Base-by-base conservation (phyloP, 2,888 invertebrate genomes). In the Andrena bucephala region DNA sequence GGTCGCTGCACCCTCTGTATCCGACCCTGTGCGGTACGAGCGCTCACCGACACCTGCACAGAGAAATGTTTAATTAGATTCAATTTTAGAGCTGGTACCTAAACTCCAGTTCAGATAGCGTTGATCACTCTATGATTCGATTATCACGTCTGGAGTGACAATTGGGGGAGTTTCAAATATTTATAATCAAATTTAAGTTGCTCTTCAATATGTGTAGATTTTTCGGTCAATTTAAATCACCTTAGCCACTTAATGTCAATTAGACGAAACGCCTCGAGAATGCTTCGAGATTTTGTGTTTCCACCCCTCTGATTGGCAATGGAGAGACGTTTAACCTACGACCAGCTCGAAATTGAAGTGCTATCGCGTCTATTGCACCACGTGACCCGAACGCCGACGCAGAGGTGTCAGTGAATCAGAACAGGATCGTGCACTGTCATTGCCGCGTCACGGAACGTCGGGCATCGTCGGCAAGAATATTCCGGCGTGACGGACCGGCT, bases 11-110 rank as follows among this genome's bases (percentile, higher is more conserved):
- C 95, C 95, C 89, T 95, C 95, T 52, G 96, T 96, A 78, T 97
- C 97, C 65, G 95, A 95, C 89, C 97, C 97, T 2, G 97, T 97
- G 71, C 97, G 96, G 90, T 97, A 97, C 75, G 96, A 96, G 79
- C 97, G 96, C 88, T 97, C 96, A 86, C 87, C 92, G 20, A 96
- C 96, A 94, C 95, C 88, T 88, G 70, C 29, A 62, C 48, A 52
- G 20, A n/a, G 10, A 29, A 69, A 42, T 42, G 31, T 62, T 31
- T 4, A 42, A 20, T 7, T 7, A 3, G 31, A 24, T 33, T 20
- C 33, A 54, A 31, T 8, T 31, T 10, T 36, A 27, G 8, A 57
- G 36, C 1, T 8, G n/a, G 20, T 52, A 29, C 0, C 29, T 29
- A 16, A 5, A 16, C 16, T 42, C 42, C 13, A 16, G 16, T 5